Evolutionary conservation across 2,797 vertebrate species (phyloP), one percentile per base, ranked within the genome.

Genomic region (Denticeps clupeoides): DNA sequence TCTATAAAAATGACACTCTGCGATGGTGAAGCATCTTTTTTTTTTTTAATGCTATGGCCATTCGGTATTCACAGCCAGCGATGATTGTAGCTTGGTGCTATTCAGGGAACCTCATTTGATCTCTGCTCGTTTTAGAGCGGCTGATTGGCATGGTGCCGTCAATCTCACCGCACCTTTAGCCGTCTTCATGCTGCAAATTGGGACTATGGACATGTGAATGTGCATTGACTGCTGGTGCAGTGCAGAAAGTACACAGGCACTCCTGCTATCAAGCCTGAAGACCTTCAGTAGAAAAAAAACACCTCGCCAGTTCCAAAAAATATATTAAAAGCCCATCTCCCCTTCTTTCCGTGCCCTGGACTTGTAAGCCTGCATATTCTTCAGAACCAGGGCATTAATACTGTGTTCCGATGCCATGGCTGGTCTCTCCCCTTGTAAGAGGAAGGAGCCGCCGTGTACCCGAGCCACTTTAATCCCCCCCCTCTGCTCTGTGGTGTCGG

Each of bases 391-490:
- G 54, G 63, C 35, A 29, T 72, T 80, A 78, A 82, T 74, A 75
- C 80, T 69, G 47, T 77, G 74, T 74, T 78, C 77, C 72, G 67
- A 73, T 79, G n/a, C n/a, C n/a, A n/a, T n/a, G n/a, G n/a, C n/a
- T n/a, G n/a, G n/a, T n/a, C n/a, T n/a, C n/a, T n/a, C n/a, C n/a
- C n/a, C 72, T 71, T 29, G 12, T 29, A n/a, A 29, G 10, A 11
- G 25, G 31, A 29, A 13, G 29, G 12, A 29, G 29, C n/a, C n/a
- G 49, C 69, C 51, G 73, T 73, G 73, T 75, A 73, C 72, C 61
- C n/a, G n/a, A n/a, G n/a, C n/a, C 64, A 67, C 79, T 77, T 72
- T 82, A 82, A 82, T 83, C 81, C 77, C 74, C 66, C 2, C 72
- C 60, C 71, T 75, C 62, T 63, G 72, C 68, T 70, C 61, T 79